Conservation (phyloP, 2,888 invertebrate species). For the Conus canariensis region DNA sequence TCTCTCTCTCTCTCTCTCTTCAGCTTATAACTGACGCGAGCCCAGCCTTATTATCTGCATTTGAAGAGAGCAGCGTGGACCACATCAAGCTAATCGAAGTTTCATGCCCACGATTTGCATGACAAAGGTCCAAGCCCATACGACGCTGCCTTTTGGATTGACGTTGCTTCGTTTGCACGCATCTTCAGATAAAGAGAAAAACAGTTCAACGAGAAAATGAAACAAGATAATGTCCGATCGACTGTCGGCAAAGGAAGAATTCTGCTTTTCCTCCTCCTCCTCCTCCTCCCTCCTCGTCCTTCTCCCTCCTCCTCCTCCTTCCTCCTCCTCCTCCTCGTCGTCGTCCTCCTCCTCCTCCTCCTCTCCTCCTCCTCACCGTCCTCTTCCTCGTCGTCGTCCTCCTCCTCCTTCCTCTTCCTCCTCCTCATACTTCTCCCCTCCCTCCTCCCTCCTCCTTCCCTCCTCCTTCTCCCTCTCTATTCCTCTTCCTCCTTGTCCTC, state of each 20-base stretch:
- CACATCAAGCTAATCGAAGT: no score
- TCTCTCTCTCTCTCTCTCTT: conserved; percentile 12
- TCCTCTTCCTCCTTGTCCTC: no score
- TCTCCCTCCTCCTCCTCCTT: background rate
- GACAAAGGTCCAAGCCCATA: background rate
- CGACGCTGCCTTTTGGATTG: no score
- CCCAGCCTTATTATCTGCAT: background rate
- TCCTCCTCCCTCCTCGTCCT: background rate
- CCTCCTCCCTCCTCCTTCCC: background rate
- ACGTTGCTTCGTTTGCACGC: no score
- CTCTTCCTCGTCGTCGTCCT: background rate
- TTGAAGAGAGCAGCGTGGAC: background rate
- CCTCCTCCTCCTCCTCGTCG: background rate
- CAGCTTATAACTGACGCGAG: background rate
- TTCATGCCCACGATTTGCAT: background rate
- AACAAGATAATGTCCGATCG: no score
- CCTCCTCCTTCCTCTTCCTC: background rate
- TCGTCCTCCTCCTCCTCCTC: background rate
- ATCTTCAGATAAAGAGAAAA: no score
- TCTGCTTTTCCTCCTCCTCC: background rate
- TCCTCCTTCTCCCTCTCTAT: no score
- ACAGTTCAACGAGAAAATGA: no score
- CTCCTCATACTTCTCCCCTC: background rate
- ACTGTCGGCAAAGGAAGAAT: no score
- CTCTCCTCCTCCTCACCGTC: background rate